Base-by-base conservation (phyloP, 2,888 invertebrate genomes). In the Limnephilus rhombicus region DNA sequence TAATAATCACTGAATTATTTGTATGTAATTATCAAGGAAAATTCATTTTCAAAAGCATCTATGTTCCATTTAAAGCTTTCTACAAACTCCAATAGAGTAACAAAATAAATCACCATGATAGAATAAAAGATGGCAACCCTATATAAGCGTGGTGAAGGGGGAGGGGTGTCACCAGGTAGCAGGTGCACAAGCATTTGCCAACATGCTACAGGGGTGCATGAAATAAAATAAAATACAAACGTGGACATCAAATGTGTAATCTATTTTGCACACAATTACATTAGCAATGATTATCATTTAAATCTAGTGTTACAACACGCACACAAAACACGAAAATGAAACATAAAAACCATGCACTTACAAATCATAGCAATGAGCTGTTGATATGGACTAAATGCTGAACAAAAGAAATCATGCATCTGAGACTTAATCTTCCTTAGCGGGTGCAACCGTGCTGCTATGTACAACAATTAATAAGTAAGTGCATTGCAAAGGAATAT, bases 201-300 rank as follows among this genome's bases (percentile, higher is more conserved):
- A 88, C 88, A 88, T 88, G 88, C 88, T 88, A 88, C 85, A 91
- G 87, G 92, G 92, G 92, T 93, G 93, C 93, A 93, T 80, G 86
- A 93, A 91, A 91, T 90, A 88, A 93, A 93, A 93, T 92, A 93
- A 93, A 96, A 96, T 95, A 94, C 93, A 93, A 95, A 96, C 95
- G 95, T 95, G 95, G 95, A 95, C 95, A 95, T 95, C 95, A 95
- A 96, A 95, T 95, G 95, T 95, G 90, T 95, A 96, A 95, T 96
- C 95, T 95, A 96, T 95, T 96, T 96, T 96, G 96, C 96, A 96
- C 96, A 96, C 92, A 95, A 95, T 95, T 94, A 95, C 95, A 96
- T 95, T 93, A 93, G 93, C 95, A 96, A 95, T 96, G 96, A 94
- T 94, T 82, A 89, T 68, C 68, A 82, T 82, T 86, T 80, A 90